phyloP scores from a whole-genome alignment of 1,140 invertebrate genomes.

The Oppia nitens region DNA sequence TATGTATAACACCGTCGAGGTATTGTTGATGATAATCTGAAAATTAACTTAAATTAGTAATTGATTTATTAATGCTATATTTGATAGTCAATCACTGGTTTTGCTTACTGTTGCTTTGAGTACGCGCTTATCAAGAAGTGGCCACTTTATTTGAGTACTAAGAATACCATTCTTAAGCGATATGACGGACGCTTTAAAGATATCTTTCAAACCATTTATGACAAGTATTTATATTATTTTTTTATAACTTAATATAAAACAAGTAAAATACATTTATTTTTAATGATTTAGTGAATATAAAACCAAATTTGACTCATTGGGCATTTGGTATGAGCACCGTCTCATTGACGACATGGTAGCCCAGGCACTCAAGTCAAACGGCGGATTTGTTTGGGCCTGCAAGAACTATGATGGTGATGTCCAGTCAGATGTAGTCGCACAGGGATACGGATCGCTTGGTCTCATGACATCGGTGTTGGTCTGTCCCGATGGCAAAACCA shows the following conservation, averaged over 20 bases:
- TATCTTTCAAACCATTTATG: slow-evolving; percentile 93
- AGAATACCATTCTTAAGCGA: slow-evolving; percentile 95
- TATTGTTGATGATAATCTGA: background rate
- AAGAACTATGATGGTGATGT: slow-evolving; percentile 99
- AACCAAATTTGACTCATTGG: slow-evolving; percentile 55
- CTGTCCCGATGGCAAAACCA: slow-evolving; percentile 89
- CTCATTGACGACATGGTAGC: slow-evolving; percentile 99
- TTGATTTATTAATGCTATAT: background rate
- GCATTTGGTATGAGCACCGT: slow-evolving; percentile 92
- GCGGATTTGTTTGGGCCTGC: slow-evolving; percentile 96
- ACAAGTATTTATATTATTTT: slow-evolving; percentile 30
- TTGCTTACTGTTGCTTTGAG: slow-evolving; percentile 84
- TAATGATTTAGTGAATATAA: slow-evolving; percentile 48
- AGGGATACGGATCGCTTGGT: slow-evolving; percentile 68
- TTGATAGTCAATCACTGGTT: slow-evolving; percentile 39
- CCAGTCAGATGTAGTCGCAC: slow-evolving; percentile 90
- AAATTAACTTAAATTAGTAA: background rate
- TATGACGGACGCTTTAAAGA: slow-evolving; percentile 99
- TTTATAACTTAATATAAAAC: background rate
- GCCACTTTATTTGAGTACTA: slow-evolving; percentile 89
- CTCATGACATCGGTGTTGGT: slow-evolving; percentile 83
- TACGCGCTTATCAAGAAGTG: slow-evolving; percentile 69
- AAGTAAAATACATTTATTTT: slow-evolving; percentile 24
- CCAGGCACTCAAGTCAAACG: slow-evolving; percentile 94
- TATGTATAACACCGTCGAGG: slow-evolving; percentile 91